phyloP scores from a whole-genome alignment of 2,797 vertebrate species.

The Tapera naevia region DNA sequence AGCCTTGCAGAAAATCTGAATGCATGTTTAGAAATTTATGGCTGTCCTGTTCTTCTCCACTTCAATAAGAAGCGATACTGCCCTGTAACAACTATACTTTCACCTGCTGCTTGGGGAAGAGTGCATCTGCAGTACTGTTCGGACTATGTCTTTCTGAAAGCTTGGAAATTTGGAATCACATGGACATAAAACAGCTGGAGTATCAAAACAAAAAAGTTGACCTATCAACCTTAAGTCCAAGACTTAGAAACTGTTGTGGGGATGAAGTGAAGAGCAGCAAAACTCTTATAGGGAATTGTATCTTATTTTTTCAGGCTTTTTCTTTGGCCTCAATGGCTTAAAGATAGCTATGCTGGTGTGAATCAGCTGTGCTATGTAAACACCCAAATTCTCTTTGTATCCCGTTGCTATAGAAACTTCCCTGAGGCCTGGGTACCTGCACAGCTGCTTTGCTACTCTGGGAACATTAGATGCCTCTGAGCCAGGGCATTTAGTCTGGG shows the following conservation, averaged over 20 bases:
- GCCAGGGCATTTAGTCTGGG: not conserved
- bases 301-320: not conserved
- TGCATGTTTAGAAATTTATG: not conserved
- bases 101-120: not conserved
- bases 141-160: not conserved
- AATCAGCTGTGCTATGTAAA: not conserved
- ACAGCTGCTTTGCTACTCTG: not conserved
- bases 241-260: not conserved
- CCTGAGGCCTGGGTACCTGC: not conserved
- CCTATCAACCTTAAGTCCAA: not conserved
- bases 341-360: not conserved
- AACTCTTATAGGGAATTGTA: not conserved
- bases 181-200: not conserved
- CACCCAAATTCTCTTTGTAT: not conserved
- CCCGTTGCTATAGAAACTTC: constrained; percentile 26
- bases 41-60: not conserved
- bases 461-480: not conserved
- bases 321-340: not conserved
- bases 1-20: not conserved
- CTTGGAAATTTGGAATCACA: not conserved
- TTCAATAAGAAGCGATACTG: not conserved
- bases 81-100: not conserved
- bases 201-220: not conserved
- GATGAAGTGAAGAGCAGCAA: not conserved
- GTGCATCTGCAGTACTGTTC: not conserved